Conservation (phyloP, 2,113 vertebrate species). For the Nymphicus hollandicus region DNA sequence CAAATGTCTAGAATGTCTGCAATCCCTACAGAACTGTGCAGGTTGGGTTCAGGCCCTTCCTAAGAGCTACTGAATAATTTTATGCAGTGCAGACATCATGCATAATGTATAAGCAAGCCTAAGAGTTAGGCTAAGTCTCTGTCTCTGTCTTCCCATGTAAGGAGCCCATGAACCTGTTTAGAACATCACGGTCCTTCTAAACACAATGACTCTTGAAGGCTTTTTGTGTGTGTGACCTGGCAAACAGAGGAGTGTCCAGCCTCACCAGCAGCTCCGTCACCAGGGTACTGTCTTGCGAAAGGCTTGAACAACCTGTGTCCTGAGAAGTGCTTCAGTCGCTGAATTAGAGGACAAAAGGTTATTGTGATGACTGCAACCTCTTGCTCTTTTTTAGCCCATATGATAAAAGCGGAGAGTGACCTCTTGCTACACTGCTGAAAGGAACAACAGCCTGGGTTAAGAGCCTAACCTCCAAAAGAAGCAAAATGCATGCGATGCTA, state of each 20-base stretch:
- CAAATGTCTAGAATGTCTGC: background rate
- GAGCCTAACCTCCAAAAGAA: conserved; percentile 15
- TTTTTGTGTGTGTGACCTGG: background rate
- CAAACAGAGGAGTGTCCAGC: conserved; percentile 3
- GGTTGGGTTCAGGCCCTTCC: background rate
- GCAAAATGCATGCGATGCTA: background rate
- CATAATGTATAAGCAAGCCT: background rate
- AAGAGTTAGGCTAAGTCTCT: background rate
- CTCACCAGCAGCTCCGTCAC: background rate
- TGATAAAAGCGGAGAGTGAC: conserved; percentile 32
- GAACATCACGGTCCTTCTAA: background rate
- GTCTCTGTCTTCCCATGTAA: background rate
- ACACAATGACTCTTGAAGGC: background rate
- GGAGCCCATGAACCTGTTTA: background rate
- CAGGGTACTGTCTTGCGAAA: background rate
- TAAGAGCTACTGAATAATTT: background rate
- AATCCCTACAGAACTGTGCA: background rate
- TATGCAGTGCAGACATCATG: background rate
- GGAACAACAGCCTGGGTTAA: conserved; percentile 52
- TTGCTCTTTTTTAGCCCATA: background rate
- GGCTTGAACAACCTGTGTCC: background rate
- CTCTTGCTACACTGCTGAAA: conserved; percentile 9
- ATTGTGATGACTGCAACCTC: background rate
- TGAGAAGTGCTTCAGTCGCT: background rate
- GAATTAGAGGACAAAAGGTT: conserved; percentile 19